Percentiles rank a stretch among this genome's conserved stretches.
Evolutionary conservation across 2,797 vertebrate species (phyloP).

Genomic region (Lacerta agilis): DNA sequence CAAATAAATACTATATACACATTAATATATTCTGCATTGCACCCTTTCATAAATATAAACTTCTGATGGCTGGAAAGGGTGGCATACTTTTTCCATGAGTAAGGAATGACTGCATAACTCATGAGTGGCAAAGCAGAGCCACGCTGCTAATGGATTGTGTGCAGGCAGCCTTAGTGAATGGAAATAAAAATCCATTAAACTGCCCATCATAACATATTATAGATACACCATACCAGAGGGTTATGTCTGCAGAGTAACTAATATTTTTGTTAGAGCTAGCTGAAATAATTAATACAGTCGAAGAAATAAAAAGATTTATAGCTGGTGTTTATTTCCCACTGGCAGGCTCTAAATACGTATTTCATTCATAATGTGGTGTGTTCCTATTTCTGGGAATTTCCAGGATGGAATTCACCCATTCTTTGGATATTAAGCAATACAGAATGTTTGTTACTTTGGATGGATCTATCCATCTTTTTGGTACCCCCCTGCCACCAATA

Average conservation of each 20-base stretch:
- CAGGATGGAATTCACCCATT: conserved; percentile 57
- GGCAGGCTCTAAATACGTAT: conserved; percentile 64
- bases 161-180: conserved; percentile 59
- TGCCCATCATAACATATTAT: conserved; percentile 62
- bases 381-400: conserved; percentile 53
- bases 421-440: conserved; percentile 54
- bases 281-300: conserved; percentile 69
- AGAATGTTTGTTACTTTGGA: conserved; percentile 45
- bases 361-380: conserved; percentile 64
- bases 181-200: conserved; percentile 67
- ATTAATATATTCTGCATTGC: conserved; percentile 58
- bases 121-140: conserved; percentile 61
- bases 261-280: conserved; percentile 61
- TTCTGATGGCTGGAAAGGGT: conserved; percentile 53
- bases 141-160: conserved; percentile 63
- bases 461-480: conserved; percentile 39
- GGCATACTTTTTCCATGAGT: conserved; percentile 68
- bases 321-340: conserved; percentile 60
- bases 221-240: conserved; percentile 65
- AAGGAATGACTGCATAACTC: conserved; percentile 69
- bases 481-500: conserved; percentile 24
- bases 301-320: conserved; percentile 71
- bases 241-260: conserved; percentile 67
- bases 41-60: conserved; percentile 62
- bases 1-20: conserved; percentile 15